Evolutionary conservation across 2,797 vertebrate species (phyloP).

Genomic region (Percopsis omiscomaycus): DNA sequence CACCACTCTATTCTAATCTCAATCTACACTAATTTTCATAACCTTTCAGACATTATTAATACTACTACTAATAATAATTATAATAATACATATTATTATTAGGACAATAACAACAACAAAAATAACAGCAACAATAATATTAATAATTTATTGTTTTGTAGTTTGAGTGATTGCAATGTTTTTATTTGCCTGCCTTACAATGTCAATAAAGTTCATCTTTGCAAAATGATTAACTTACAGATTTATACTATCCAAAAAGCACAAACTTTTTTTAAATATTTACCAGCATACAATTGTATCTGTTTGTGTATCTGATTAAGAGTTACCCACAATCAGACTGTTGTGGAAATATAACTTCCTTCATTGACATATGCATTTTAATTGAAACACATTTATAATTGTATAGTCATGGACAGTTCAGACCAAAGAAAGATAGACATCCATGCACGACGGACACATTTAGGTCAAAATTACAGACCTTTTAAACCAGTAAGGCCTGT

Average conservation of each 20-base stretch:
- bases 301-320: not conserved
- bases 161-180: not conserved
- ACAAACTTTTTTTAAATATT: not conserved
- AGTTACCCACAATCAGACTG: not conserved
- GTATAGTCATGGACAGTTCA: conserved; percentile 28
- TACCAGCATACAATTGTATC: not conserved
- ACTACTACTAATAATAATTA: not conserved
- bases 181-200: too few relatives aligned
- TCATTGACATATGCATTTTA: not conserved
- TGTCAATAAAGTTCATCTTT: too few relatives aligned
- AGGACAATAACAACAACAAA: too few relatives aligned
- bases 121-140: too few relatives aligned
- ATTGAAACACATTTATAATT: conserved; percentile 19
- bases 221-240: too few relatives aligned
- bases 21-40: not conserved
- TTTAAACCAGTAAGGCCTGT: conserved; percentile 49
- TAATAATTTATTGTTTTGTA: too few relatives aligned
- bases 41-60: conserved; percentile 1
- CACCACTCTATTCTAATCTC: not conserved
- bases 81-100: too few relatives aligned
- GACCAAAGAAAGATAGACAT: conserved; percentile 26
- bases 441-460: conserved; percentile 31
- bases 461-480: conserved; percentile 52
- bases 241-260: too few relatives aligned
- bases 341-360: not conserved